phyloP scores from a whole-genome alignment of 2,797 vertebrate species.

The Trichosurus vulpecula region DNA sequence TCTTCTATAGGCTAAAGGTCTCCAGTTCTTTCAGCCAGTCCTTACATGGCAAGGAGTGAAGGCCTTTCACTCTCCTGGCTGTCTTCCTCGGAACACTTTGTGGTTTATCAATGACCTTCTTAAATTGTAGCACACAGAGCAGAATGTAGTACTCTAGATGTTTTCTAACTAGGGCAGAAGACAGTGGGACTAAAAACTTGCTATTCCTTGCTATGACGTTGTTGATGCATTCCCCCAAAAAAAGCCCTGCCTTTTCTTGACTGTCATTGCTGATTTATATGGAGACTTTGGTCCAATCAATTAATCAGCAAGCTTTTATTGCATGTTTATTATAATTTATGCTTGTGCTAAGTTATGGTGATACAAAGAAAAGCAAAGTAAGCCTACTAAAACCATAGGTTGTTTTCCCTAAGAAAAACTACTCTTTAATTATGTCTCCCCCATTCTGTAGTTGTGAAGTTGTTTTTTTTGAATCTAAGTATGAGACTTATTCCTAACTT shows the following conservation, averaged over 20 bases:
- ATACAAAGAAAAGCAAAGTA: not conserved
- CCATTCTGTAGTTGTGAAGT: not conserved
- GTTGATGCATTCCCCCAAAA: not conserved
- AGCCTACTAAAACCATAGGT: not conserved
- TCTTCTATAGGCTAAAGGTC: not conserved
- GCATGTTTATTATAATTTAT: not conserved
- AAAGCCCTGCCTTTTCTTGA: not conserved
- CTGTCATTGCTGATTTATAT: not conserved
- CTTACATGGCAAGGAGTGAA: not conserved
- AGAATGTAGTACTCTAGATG: not conserved
- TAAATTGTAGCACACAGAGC: not conserved
- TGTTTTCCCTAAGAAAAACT: not conserved
- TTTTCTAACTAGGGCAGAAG: not conserved
- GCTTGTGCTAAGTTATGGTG: not conserved
- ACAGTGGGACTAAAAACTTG: not conserved
- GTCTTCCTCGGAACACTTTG: not conserved
- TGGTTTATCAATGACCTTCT: not conserved
- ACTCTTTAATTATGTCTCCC: not conserved
- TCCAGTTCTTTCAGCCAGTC: not conserved
- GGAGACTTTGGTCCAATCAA: not conserved
- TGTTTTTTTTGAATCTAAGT: not conserved
- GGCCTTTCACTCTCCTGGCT: not conserved
- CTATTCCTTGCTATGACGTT: not conserved
- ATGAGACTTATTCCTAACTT: not conserved
- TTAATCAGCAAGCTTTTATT: not conserved